These are phyloP conservation scores for Pagrus major DNA, from an alignment of 2,113 vertebrate genomes.

Conservation along the genomic window DNA sequence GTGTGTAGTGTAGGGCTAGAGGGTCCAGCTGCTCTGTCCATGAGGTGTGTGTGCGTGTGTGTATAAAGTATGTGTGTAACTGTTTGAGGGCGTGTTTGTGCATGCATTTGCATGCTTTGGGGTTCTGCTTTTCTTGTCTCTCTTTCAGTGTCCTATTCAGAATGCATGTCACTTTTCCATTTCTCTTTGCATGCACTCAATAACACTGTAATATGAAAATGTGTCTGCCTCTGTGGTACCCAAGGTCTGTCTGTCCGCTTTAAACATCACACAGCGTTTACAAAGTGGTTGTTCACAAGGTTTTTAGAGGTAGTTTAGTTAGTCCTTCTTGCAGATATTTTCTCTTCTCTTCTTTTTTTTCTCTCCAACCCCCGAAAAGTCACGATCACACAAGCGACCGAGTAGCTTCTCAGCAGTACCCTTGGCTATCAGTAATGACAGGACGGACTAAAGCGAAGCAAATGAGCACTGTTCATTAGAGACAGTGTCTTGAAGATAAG, in stretches of 20 bases:
- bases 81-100: not conserved
- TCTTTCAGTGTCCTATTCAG: constrained; percentile 14
- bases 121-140: not conserved
- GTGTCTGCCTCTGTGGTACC: constrained; percentile 1
- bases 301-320: no score
- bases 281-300: constrained; percentile 6
- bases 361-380: not conserved
- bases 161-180: constrained; percentile 27
- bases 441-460: constrained; percentile 25
- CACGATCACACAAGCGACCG: not conserved
- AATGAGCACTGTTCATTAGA: constrained; percentile 46
- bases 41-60: not conserved
- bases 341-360: constrained; percentile 1
- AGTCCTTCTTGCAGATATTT: constrained; percentile 17
- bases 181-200: constrained; percentile 36
- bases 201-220: constrained; percentile 44
- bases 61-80: not conserved
- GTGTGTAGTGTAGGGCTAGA: constrained; percentile 61
- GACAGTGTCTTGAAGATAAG: constrained; percentile 19
- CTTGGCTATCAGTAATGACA: constrained; percentile 24
- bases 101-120: not conserved
- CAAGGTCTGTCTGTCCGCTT: constrained; percentile 37
- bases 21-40: constrained; percentile 74
- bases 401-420: constrained; percentile 8
- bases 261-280: constrained; percentile 22